Evolutionary conservation across 2,888 invertebrate genomes (phyloP).

Genomic region (Nomada fucata): DNA sequence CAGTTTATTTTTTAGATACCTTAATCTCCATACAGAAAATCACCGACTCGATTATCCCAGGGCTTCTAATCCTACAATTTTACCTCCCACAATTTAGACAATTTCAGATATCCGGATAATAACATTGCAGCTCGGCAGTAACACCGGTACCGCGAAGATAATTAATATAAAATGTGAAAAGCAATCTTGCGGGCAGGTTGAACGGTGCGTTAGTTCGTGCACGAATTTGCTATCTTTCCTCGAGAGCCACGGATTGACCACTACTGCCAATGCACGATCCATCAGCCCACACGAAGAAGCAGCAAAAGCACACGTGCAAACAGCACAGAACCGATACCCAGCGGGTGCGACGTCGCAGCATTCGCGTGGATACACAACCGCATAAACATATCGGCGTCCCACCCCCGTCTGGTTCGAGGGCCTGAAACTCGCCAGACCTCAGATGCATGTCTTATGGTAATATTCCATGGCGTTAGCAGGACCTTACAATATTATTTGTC

Average conservation of each 20-base stretch:
- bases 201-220: too few relatives aligned
- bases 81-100: background rate
- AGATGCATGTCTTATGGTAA: slow-evolving; percentile 80
- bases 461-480: slow-evolving; percentile 78
- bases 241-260: slow-evolving; percentile 24
- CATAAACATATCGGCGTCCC: slow-evolving; percentile 77
- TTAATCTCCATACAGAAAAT: background rate
- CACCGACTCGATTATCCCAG: too few relatives aligned
- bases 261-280: slow-evolving; percentile 21
- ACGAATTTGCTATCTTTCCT: background rate
- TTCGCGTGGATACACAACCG: slow-evolving; percentile 78
- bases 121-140: too few relatives aligned
- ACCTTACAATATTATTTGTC: slow-evolving; percentile 80
- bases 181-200: too few relatives aligned
- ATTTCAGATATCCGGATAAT: background rate
- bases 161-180: too few relatives aligned
- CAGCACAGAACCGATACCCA: slow-evolving; percentile 37
- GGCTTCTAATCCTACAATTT: background rate
- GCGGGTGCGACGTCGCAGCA: slow-evolving; percentile 59
- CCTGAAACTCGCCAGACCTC: slow-evolving; percentile 49
- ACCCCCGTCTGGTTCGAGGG: slow-evolving; percentile 23
- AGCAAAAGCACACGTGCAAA: slow-evolving; percentile 32
- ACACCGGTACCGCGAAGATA: too few relatives aligned
- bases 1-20: background rate
- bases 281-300: slow-evolving; percentile 22